A percentile compares a stretch with the other conserved stretches of the same genome.
phyloP scores from a whole-genome alignment of 2,797 vertebrate genomes.

The Siniperca scherzeri region DNA sequence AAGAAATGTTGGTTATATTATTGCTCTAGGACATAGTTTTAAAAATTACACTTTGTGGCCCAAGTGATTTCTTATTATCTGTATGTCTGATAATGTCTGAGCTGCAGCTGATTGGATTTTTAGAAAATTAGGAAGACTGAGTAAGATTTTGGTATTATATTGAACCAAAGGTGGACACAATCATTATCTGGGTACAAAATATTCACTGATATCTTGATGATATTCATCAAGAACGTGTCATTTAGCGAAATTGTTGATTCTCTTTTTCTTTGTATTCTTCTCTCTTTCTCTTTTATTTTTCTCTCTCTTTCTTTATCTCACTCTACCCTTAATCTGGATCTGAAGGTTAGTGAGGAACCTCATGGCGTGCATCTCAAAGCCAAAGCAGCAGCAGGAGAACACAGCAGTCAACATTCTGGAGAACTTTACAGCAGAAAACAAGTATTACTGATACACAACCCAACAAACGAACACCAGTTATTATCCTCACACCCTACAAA shows the following conservation, averaged over 20 bases:
- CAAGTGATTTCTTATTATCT: constrained; percentile 24
- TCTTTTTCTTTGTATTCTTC: neutral
- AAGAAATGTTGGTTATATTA: neutral
- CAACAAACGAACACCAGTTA: neutral
- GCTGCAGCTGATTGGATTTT: constrained; percentile 35
- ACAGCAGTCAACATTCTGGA: constrained; percentile 84
- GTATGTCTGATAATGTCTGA: constrained; percentile 24
- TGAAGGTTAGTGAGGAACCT: constrained; percentile 88
- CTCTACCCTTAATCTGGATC: constrained; percentile 38
- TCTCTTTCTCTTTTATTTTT: neutral
- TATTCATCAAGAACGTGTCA: constrained; percentile 1
- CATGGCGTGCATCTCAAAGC: constrained; percentile 79
- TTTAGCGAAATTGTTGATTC: neutral
- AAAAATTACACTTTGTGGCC: constrained; percentile 12
- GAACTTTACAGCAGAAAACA: constrained; percentile 85
- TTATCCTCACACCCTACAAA: constrained; percentile 12
- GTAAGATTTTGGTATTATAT: constrained; percentile 6
- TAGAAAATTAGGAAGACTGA: constrained; percentile 15
- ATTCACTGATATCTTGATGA: constrained; percentile 1
- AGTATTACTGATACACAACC: constrained; percentile 79
- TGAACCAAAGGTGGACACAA: constrained; percentile 9
- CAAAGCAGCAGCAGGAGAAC: constrained; percentile 71
- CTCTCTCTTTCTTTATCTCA: neutral
- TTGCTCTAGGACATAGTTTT: constrained; percentile 24
- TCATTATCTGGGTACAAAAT: constrained; percentile 19